Conservation (phyloP, 2,113 vertebrate genomes). For the human (Homo sapiens) region GRCh38 chr7:159196001-159196500, state of each 20-base stretch:
- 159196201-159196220: rapidly evolving
- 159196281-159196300: slow-evolving; percentile 23
- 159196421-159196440: neutral
- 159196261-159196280: neutral
- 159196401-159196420: neutral
- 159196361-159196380: neutral
- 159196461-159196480: neutral
- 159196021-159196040: too few relatives aligned
- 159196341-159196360: neutral
- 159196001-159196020: neutral
- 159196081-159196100: neutral
- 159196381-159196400: neutral
- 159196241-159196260: neutral
- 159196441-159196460: neutral
- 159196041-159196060: rapidly evolving
- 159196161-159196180: neutral
- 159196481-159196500: neutral
- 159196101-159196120: neutral
- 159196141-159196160: neutral
- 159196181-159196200: neutral
- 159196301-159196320: slow-evolving; percentile 13
- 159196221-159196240: neutral
- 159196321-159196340: neutral
- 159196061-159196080: rapidly evolving
- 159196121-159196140: rapidly evolving